phyloP scores from a whole-genome alignment of 92 coral and sea anemone genomes.

The Chrysogorgia sp. region DNA sequence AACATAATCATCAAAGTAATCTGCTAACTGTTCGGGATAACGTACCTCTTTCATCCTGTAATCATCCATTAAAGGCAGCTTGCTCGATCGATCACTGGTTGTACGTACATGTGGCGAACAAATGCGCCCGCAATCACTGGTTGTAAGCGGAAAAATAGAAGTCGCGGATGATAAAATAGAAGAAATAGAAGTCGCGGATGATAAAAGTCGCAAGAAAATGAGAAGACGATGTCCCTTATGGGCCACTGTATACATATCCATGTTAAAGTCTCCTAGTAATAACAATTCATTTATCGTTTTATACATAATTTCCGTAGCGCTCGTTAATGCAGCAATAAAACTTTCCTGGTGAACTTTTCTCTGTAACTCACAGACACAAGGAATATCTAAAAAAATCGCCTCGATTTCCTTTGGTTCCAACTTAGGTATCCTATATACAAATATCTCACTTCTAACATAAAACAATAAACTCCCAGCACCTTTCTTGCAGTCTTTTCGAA shows the following conservation, averaged over 20 bases:
- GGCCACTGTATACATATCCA: constrained; percentile 42
- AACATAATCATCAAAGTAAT: too few relatives aligned
- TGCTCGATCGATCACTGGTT: too few relatives aligned
- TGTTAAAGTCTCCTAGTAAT: constrained; percentile 50
- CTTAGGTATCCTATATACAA: constrained; percentile 52
- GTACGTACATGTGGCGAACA: too few relatives aligned
- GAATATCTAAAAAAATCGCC: constrained; percentile 50
- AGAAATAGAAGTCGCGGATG: too few relatives aligned
- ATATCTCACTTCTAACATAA: constrained; percentile 35
- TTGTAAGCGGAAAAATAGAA: too few relatives aligned
- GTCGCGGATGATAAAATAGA: too few relatives aligned
- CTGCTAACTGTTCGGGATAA: too few relatives aligned
- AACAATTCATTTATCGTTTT: constrained; percentile 40
- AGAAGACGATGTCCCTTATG: too few relatives aligned
- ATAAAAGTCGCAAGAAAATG: too few relatives aligned
- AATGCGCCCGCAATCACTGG: too few relatives aligned
- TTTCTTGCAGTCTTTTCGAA: constrained; percentile 47
- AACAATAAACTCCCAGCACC: constrained; percentile 56
- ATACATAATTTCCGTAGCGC: constrained; percentile 36
- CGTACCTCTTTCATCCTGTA: too few relatives aligned
- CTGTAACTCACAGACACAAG: constrained; percentile 13
- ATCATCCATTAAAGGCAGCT: too few relatives aligned
- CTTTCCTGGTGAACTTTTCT: constrained; percentile 40
- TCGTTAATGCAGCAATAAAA: constrained; percentile 28
- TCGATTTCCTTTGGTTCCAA: constrained; percentile 59